Conservation (phyloP, 2,888 invertebrate genomes). For the Parnassius apollo region DNA sequence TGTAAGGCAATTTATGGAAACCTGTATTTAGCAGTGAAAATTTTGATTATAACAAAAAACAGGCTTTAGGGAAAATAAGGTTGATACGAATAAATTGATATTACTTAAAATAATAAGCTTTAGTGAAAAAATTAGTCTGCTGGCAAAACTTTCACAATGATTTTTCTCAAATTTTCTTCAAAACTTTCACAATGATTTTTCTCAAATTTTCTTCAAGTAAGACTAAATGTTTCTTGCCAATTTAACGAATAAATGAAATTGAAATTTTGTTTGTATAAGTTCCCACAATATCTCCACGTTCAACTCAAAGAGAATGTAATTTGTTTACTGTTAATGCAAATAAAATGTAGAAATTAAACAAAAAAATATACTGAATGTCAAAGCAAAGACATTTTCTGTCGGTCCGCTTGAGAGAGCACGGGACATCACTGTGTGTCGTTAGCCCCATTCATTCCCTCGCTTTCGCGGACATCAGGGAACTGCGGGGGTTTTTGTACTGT, state of each 20-base stretch:
- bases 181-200: too few relatives aligned
- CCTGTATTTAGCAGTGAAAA: too few relatives aligned
- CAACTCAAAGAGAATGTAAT: constrained; percentile 20
- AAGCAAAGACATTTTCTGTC: constrained; percentile 40
- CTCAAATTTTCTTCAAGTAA: too few relatives aligned
- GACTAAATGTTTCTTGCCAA: too few relatives aligned
- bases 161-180: too few relatives aligned
- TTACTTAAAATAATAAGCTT: too few relatives aligned
- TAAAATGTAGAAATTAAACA: constrained; percentile 41
- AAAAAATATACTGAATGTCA: constrained; percentile 44
- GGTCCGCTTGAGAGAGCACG: constrained; percentile 44
- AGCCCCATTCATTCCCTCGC: constrained; percentile 56
- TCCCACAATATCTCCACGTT: constrained; percentile 2
- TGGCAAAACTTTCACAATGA: too few relatives aligned
- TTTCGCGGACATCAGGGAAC: constrained; percentile 48
- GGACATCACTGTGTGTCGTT: constrained; percentile 58
- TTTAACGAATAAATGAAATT: neutral
- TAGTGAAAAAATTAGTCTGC: too few relatives aligned
- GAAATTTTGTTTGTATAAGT: constrained; percentile 4
- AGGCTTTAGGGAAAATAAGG: too few relatives aligned
- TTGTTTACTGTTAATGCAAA: constrained; percentile 25
- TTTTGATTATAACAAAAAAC: too few relatives aligned
- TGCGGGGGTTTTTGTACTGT: constrained; percentile 45
- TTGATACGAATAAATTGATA: too few relatives aligned
- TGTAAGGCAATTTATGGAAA: too few relatives aligned